These are phyloP conservation scores for Ectemnius continuus DNA, from an alignment of 2,888 invertebrate genomes.

Conservation along the genomic window DNA sequence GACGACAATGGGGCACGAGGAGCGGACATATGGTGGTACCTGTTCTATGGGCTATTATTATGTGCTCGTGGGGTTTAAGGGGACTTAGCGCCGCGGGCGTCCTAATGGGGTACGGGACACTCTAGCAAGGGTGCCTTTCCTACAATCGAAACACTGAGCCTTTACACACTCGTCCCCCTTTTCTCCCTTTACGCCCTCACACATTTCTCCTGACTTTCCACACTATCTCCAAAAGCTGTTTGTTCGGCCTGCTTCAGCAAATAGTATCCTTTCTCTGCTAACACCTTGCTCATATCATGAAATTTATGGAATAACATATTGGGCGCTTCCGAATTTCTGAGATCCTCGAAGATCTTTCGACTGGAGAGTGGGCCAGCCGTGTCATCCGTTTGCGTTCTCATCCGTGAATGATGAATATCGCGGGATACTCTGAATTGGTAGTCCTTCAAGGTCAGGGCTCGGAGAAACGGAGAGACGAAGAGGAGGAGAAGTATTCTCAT, in stretches of 20 bases:
- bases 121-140: constrained; percentile 28
- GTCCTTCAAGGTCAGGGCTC: constrained; percentile 56
- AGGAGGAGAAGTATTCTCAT: constrained; percentile 55
- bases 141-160: constrained; percentile 36
- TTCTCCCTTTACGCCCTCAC: constrained; percentile 13
- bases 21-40: constrained; percentile 75
- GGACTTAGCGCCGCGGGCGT: constrained; percentile 67
- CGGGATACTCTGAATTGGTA: constrained; percentile 33
- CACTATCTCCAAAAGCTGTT: constrained; percentile 4
- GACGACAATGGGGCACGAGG: constrained; percentile 65
- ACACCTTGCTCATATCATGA: neutral
- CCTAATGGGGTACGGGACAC: constrained; percentile 63
- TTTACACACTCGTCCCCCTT: constrained; percentile 24
- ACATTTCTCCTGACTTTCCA: constrained; percentile 16
- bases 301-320: no score
- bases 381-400: constrained; percentile 11
- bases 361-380: no score
- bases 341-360: no score
- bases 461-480: constrained; percentile 47
- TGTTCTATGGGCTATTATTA: constrained; percentile 75
- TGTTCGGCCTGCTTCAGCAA: neutral
- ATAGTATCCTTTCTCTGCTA: neutral
- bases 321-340: no score
- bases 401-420: constrained; percentile 46
- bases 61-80: constrained; percentile 72